Conservation (phyloP, 2,113 vertebrate species). For the Carlito syrichta region DNA sequence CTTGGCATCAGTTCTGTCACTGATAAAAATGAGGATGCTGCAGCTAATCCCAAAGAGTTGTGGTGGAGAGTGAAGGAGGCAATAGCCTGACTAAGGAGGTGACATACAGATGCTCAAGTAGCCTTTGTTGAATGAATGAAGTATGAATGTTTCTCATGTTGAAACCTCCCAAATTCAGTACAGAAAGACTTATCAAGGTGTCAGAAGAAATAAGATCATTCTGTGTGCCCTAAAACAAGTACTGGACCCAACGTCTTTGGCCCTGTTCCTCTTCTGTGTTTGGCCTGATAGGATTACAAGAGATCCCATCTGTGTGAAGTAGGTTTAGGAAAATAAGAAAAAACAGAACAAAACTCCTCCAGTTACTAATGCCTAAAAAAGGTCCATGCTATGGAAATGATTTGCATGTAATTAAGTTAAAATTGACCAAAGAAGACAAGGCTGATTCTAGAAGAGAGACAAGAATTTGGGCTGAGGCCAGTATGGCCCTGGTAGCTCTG, state of each 20-base stretch:
- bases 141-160: background rate
- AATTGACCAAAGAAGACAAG: background rate
- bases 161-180: background rate
- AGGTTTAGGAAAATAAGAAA: slow-evolving; percentile 66
- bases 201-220: background rate
- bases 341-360: slow-evolving; percentile 52
- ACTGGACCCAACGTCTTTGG: slow-evolving; percentile 12
- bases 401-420: background rate
- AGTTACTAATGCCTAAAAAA: slow-evolving; percentile 39
- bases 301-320: slow-evolving; percentile 63
- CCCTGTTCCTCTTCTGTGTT: background rate
- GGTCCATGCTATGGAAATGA: background rate
- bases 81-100: background rate
- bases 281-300: slow-evolving; percentile 48
- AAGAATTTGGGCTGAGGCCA: background rate
- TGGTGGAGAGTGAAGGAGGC: background rate
- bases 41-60: background rate
- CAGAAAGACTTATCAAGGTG: slow-evolving; percentile 9
- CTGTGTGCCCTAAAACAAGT: background rate
- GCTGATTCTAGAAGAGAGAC: background rate
- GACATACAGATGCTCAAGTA: background rate
- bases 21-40: background rate
- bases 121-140: background rate
- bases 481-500: background rate
- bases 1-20: background rate